Conservation (phyloP, 2,888 invertebrate genomes). For the Dinocampus coccinellae region DNA sequence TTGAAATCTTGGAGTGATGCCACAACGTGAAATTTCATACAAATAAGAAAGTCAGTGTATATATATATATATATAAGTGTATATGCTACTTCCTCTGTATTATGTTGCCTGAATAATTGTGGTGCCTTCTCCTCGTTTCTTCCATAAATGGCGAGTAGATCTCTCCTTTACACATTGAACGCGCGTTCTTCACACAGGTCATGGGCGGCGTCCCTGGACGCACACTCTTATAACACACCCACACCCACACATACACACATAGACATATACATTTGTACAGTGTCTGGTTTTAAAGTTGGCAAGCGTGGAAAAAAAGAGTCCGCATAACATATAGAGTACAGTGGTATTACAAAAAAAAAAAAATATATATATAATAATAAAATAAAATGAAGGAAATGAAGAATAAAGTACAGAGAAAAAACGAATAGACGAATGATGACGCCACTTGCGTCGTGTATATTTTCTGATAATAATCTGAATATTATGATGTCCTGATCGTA, state of each 20-base stretch:
- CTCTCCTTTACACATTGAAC: slow-evolving; percentile 57
- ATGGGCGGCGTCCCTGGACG: slow-evolving; percentile 50
- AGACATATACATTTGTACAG: not conserved
- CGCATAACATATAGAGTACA: not conserved
- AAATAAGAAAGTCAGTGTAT: not conserved
- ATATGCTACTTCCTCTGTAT: slow-evolving; percentile 42
- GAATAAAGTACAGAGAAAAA: not conserved
- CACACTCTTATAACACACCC: not conserved
- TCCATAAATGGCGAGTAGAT: slow-evolving; percentile 60
- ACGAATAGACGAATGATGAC: slow-evolving; percentile 1
- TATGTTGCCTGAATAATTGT: slow-evolving; percentile 54
- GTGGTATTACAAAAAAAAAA: not conserved
- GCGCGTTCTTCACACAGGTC: slow-evolving; percentile 32
- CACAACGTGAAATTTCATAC: not conserved
- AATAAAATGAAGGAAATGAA: not conserved
- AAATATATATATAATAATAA: not conserved
- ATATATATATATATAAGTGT: not conserved
- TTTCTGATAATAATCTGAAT: not conserved
- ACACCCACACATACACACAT: too few relatives aligned
- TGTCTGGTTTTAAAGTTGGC: not conserved
- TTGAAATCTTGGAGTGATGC: not conserved
- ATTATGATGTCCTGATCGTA: slow-evolving; percentile 59
- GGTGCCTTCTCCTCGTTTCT: slow-evolving; percentile 67
- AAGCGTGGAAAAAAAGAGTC: not conserved
- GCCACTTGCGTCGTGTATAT: slow-evolving; percentile 20